Evolutionary conservation across 2,113 vertebrate species (phyloP).

Genomic region (Crotalus horridus): DNA sequence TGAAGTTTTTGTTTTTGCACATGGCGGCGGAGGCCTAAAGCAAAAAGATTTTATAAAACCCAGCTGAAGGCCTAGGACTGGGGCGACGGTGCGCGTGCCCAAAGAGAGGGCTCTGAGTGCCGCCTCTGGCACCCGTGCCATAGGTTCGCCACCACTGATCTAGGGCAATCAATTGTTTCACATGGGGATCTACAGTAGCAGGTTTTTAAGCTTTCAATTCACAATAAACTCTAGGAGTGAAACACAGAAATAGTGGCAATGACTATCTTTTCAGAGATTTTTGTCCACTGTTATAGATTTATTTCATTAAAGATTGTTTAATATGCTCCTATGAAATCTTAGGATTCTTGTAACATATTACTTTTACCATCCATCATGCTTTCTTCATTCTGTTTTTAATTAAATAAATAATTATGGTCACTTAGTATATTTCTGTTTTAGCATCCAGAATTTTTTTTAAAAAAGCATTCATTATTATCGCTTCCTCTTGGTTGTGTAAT

Average conservation of each 20-base stretch:
- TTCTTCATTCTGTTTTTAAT: slow-evolving; percentile 9
- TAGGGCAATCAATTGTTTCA: neutral
- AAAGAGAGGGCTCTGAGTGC: too few species aligned
- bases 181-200: neutral
- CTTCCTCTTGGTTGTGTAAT: slow-evolving; percentile 41
- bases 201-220: neutral
- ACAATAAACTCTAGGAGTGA: neutral
- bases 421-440: slow-evolving; percentile 35
- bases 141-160: neutral
- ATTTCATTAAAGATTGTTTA: neutral
- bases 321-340: neutral
- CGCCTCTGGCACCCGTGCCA: too few species aligned
- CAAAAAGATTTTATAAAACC: too few species aligned
- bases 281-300: neutral
- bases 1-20: too few species aligned
- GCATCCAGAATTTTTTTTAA: neutral
- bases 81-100: too few species aligned
- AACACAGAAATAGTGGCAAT: neutral
- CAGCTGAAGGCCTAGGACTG: too few species aligned
- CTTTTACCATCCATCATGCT: neutral
- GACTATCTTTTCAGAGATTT: neutral
- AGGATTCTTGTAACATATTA: neutral
- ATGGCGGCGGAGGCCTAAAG: too few species aligned
- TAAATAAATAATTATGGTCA: slow-evolving; percentile 33
- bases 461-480: slow-evolving; percentile 19